These are phyloP conservation scores for Drosophila lacteicornis DNA, from an alignment of 1,140 invertebrate species.

Conservation along the genomic window DNA sequence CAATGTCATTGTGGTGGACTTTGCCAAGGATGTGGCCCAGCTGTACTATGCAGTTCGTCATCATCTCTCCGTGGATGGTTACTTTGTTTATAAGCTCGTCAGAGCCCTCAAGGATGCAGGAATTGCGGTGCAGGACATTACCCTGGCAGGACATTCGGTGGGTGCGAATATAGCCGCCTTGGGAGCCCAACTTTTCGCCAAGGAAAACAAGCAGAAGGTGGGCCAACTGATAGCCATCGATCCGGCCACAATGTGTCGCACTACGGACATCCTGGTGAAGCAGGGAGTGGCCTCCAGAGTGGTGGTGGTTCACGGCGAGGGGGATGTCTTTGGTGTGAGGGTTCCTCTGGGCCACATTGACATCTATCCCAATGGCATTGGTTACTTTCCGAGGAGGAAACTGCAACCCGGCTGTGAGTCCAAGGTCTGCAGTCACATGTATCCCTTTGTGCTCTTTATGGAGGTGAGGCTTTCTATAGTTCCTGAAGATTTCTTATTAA, in stretches of 20 bases:
- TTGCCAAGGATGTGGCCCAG: slow-evolving; percentile 71
- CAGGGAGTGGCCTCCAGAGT: slow-evolving; percentile 59
- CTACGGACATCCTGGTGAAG: slow-evolving; percentile 65
- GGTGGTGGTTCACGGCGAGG: slow-evolving; percentile 73
- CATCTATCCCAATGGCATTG: slow-evolving; percentile 82
- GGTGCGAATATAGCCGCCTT: slow-evolving; percentile 77
- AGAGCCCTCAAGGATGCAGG: slow-evolving; percentile 52
- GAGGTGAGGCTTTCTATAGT: slow-evolving; percentile 18
- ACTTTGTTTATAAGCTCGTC: slow-evolving; percentile 70
- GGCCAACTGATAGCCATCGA: slow-evolving; percentile 76
- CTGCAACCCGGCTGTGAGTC: slow-evolving; percentile 74
- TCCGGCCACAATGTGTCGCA: slow-evolving; percentile 79
- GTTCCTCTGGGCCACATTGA: slow-evolving; percentile 72
- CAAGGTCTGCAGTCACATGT: slow-evolving; percentile 79
- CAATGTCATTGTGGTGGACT: slow-evolving; percentile 75
- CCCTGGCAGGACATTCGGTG: slow-evolving; percentile 77
- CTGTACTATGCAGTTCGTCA: slow-evolving; percentile 76
- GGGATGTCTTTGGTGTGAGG: slow-evolving; percentile 72
- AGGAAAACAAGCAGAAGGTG: slow-evolving; percentile 49
- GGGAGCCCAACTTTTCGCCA: slow-evolving; percentile 64
- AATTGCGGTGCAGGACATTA: slow-evolving; percentile 59
- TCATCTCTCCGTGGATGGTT: slow-evolving; percentile 70
- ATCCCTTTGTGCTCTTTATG: slow-evolving; percentile 79
- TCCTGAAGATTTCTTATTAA: not conserved
- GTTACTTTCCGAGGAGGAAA: slow-evolving; percentile 70